Base-by-base conservation (phyloP, 1,140 invertebrate genomes). In the Lordiphosa clarofinis region DNA sequence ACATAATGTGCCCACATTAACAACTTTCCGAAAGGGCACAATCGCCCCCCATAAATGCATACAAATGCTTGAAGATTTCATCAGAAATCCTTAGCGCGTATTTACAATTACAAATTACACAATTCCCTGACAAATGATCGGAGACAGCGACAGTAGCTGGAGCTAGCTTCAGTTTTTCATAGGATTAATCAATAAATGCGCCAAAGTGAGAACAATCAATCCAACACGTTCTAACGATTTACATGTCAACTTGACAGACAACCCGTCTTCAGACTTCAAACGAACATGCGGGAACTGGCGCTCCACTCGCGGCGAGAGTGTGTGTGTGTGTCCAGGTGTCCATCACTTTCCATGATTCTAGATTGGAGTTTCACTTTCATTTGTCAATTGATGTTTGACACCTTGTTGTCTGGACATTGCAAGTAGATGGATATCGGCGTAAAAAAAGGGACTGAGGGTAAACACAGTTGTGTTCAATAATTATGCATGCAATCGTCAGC, bases 1-100 rank as follows among this genome's bases (percentile, higher is more conserved):
- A 57, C 69, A 84, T 84, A 84, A 84, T 84, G 79, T 84, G 69
- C 78, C 78, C 78, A 84, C 79, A 84, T 84, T 84, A 86, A 84
- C 78, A 63, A 39, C 58, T 43, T 9, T 24, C 31, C 24, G n/a
- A 49, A 38, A 42, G 10, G 11, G 21, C 56, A 31, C 50, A 56
- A 59, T 39, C 57, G 48, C 56, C 56, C 44, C 56, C 52, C 52
- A 72, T 57, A 57, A 50, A n/a, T 21, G 15, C 9, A 46, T 40
- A 54, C 79, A 60, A 59, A n/a, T n/a, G n/a, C n/a, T n/a, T 67
- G 28, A 72, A 81, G 56, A 82, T 68, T 81, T 81, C 76, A 54
- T 12, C 31, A 38, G 60, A 84, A 82, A 52, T 38, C 11, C 11
- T 42, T 59, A 13, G 58, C 42, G 56, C 52, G 52, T 53, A 70